Percentiles rank a stretch among this genome's conserved stretches.
These are phyloP conservation scores for Hydra vulgaris DNA, from an alignment of 30 jellyfish, hydroid and myxozoan genomes.

Conservation along the genomic window DNA sequence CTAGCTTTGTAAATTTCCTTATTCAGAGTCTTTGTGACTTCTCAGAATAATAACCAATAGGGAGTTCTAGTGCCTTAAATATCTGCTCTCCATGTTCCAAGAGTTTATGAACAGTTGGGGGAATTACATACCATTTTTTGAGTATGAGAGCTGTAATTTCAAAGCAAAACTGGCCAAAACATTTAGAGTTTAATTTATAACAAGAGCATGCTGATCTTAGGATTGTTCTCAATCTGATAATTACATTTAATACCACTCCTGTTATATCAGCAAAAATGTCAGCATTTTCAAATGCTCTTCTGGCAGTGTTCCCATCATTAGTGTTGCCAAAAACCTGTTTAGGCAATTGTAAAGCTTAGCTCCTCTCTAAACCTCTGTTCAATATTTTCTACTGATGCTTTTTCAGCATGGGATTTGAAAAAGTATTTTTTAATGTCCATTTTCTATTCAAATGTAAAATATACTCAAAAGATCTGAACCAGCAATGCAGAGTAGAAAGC, in stretches of 20 bases:
- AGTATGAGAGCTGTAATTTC: background rate
- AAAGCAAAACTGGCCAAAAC: background rate
- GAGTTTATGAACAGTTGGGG: background rate
- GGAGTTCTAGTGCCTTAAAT: too few species aligned
- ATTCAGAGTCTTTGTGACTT: too few species aligned
- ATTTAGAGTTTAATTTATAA: background rate
- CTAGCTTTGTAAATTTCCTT: background rate
- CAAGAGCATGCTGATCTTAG: background rate
- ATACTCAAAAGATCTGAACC: background rate
- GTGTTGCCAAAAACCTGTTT: background rate
- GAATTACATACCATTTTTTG: background rate
- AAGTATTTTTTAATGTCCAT: background rate
- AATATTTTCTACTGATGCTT: background rate
- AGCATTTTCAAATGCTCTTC: background rate
- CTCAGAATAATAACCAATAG: too few species aligned
- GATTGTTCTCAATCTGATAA: background rate
- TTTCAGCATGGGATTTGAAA: background rate
- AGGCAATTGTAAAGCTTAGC: background rate
- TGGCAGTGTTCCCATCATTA: background rate
- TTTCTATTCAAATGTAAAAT: background rate
- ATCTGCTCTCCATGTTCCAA: too few species aligned
- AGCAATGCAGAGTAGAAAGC: background rate
- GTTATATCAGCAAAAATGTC: background rate
- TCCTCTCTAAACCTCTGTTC: background rate
- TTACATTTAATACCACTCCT: background rate